Evolutionary conservation across 2,113 vertebrate species (phyloP).

Genomic region (Mastomys natalensis): DNA sequence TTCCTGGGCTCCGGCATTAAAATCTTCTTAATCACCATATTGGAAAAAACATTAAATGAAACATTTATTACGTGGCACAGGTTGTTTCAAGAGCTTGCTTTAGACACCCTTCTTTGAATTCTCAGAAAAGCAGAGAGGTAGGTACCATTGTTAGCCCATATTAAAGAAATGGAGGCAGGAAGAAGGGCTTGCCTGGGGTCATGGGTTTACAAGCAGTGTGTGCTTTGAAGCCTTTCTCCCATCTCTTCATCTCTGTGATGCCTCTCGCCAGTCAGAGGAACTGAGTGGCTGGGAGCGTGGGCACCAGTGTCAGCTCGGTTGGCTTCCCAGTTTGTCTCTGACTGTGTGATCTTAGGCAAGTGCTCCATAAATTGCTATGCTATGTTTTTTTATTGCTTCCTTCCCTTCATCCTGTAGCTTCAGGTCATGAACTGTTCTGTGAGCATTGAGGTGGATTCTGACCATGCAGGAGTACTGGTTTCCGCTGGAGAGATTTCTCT

Average conservation of each 20-base stretch:
- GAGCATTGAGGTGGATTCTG: not conserved
- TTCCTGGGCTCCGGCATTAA: not conserved
- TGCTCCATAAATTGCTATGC: not conserved
- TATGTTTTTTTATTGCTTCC: constrained; percentile 67
- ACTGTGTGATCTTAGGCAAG: constrained; percentile 15
- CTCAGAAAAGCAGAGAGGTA: not conserved
- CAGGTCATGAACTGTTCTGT: constrained; percentile 32
- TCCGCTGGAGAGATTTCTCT: not conserved
- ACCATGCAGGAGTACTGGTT: not conserved
- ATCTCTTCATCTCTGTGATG: not conserved
- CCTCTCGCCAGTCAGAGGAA: not conserved
- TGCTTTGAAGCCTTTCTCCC: too few species aligned
- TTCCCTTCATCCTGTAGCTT: constrained; percentile 52
- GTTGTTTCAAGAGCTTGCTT: not conserved
- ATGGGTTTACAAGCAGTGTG: not conserved
- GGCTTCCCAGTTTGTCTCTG: too few species aligned
- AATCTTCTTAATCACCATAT: not conserved
- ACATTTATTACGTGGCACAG: not conserved
- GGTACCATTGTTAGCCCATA: not conserved
- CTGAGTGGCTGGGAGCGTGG: not conserved
- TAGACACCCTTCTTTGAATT: not conserved
- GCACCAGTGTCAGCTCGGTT: not conserved
- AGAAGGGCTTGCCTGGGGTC: not conserved
- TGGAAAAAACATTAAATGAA: not conserved
- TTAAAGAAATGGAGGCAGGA: not conserved